Percentiles rank a stretch among this genome's conserved stretches.
Conservation (phyloP, 2,888 invertebrate genomes). For the Helleia helle region DNA sequence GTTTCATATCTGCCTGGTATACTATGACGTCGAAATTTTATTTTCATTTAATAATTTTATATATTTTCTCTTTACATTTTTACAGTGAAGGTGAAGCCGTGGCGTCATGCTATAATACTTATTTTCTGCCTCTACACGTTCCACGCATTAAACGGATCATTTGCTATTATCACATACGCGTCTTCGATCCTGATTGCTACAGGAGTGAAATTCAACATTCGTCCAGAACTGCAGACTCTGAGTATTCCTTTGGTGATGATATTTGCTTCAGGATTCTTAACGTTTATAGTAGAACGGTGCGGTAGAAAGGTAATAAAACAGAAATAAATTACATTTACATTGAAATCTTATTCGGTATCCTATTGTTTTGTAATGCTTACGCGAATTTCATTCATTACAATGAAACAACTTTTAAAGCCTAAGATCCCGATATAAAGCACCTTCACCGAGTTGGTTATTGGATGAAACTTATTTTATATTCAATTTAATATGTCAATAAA, state of each 20-base stretch:
- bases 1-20: no score
- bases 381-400: no score
- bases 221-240: conserved; percentile 39
- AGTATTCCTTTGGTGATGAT: conserved; percentile 47
- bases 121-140: conserved; percentile 26
- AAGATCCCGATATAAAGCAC: no score
- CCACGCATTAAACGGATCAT: conserved; percentile 34
- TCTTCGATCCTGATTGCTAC: conserved; percentile 35
- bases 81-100: conserved; percentile 34
- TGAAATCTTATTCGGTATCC: no score
- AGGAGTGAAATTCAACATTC: conserved; percentile 35
- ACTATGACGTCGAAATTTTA: no score
- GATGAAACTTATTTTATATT: no score
- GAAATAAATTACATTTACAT: no score
- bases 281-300: conserved; percentile 40
- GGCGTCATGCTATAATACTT: conserved; percentile 33
- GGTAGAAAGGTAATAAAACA: conserved; percentile 52
- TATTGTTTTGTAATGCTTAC: no score
- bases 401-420: no score
- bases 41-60: background rate
- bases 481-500: no score
- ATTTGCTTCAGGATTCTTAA: conserved; percentile 38
- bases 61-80: conserved; percentile 11
- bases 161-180: conserved; percentile 37
- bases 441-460: no score